These are phyloP conservation scores for Sphaerophoria taeniata DNA, from an alignment of 2,888 invertebrate species.

Conservation along the genomic window DNA sequence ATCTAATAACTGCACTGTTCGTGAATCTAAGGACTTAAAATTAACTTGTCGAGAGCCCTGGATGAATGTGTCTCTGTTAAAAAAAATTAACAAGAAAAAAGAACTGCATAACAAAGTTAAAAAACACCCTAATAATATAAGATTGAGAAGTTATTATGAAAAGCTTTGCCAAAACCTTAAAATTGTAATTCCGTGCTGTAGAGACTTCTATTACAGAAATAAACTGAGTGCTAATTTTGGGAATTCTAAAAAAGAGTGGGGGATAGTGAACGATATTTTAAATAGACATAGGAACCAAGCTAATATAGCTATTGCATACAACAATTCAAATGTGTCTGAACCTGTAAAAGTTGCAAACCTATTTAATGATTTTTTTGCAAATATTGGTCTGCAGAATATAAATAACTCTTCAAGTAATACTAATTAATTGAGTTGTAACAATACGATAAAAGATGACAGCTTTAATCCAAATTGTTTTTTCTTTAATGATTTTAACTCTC, in stretches of 20 bases:
- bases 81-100: too few relatives aligned
- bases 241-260: conserved; percentile 3
- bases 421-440: not conserved
- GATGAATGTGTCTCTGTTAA: conserved; percentile 10
- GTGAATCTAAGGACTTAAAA: not conserved
- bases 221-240: not conserved
- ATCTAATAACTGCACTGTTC: not conserved
- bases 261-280: conserved; percentile 5
- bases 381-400: not conserved
- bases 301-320: not conserved
- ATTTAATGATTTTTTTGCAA: conserved; percentile 11
- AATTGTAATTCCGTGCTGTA: too few relatives aligned
- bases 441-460: not conserved
- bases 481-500: too few relatives aligned
- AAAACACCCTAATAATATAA: conserved; percentile 4
- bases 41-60: conserved; percentile 12
- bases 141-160: conserved; percentile 3
- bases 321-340: not conserved
- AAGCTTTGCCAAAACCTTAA: too few relatives aligned
- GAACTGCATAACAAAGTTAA: too few relatives aligned
- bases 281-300: not conserved
- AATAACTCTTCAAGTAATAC: not conserved
- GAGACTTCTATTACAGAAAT: too few relatives aligned
- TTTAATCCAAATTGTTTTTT: not conserved
- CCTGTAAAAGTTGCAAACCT: not conserved